Percentiles rank a stretch among this genome's conserved stretches.
phyloP scores from a whole-genome alignment of 2,888 invertebrate genomes.

The Meta bourneti region DNA sequence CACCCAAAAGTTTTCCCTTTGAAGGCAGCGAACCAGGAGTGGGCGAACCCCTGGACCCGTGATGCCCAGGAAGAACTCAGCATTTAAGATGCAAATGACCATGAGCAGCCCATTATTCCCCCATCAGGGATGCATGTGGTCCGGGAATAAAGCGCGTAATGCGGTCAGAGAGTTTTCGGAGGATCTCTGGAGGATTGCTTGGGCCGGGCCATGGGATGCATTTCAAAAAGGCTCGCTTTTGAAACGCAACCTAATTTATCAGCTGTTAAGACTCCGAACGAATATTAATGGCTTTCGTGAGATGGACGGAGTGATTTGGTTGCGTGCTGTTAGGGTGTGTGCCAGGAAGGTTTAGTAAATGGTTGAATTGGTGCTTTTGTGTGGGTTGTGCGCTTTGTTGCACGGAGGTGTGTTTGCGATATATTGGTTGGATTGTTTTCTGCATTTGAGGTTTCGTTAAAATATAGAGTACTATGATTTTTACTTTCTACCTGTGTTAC shows the following conservation, averaged over 20 bases:
- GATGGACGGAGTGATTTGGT: no score
- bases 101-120: slow-evolving; percentile 8
- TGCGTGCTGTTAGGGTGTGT: no score
- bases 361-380: no score
- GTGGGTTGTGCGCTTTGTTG: no score
- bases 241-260: neutral
- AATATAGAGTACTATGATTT: no score
- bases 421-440: no score
- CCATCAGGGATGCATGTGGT: neutral
- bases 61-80: neutral
- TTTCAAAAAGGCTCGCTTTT: neutral
- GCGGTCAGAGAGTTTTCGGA: slow-evolving; percentile 45
- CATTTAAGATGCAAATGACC: slow-evolving; percentile 50
- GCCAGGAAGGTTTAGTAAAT: no score
- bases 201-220: neutral
- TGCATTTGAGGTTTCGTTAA: no score
- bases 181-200: neutral
- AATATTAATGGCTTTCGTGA: neutral
- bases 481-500: no score
- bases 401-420: no score
- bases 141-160: slow-evolving; percentile 6
- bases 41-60: neutral
- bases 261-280: neutral
- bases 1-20: neutral
- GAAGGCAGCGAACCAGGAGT: slow-evolving; percentile 2